Percentiles rank a stretch among this genome's conserved stretches.
phyloP scores from a whole-genome alignment of 2,113 vertebrate genomes.

The Tetrax tetrax region DNA sequence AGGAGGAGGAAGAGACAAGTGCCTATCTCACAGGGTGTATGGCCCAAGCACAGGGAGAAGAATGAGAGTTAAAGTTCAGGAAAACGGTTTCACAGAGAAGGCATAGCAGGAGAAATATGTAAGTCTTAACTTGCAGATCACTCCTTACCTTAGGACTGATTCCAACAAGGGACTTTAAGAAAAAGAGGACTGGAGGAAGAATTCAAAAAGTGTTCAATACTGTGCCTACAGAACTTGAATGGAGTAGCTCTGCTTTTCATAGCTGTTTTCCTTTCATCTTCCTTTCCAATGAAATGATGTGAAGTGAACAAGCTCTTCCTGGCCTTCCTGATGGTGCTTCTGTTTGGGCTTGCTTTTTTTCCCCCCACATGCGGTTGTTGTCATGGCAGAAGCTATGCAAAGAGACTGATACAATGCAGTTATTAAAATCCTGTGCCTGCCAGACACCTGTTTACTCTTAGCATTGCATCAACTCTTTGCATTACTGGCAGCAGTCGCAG shows the following conservation, averaged over 20 bases:
- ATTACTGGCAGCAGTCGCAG: not conserved
- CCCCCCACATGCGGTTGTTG: not conserved
- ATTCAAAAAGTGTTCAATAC: not conserved
- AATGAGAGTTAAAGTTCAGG: not conserved
- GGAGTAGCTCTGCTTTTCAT: not conserved
- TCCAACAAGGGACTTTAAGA: not conserved
- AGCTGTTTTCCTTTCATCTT: not conserved
- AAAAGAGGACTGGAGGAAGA: not conserved
- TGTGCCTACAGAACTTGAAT: not conserved
- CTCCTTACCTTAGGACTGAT: not conserved
- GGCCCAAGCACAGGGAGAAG: not conserved
- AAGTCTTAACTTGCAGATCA: not conserved
- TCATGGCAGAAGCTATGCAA: not conserved
- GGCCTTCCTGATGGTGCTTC: not conserved
- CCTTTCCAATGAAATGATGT: not conserved
- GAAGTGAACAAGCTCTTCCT: not conserved
- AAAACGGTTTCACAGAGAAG: not conserved
- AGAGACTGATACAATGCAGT: not conserved
- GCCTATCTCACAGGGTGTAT: not conserved
- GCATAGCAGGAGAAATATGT: not conserved
- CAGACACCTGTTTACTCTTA: not conserved
- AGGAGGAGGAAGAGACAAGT: not conserved
- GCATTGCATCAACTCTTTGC: not conserved
- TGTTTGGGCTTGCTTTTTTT: not conserved
- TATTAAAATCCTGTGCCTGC: not conserved